Conservation (phyloP, 2,797 vertebrate genomes). For the Eulemur albifrons region DNA sequence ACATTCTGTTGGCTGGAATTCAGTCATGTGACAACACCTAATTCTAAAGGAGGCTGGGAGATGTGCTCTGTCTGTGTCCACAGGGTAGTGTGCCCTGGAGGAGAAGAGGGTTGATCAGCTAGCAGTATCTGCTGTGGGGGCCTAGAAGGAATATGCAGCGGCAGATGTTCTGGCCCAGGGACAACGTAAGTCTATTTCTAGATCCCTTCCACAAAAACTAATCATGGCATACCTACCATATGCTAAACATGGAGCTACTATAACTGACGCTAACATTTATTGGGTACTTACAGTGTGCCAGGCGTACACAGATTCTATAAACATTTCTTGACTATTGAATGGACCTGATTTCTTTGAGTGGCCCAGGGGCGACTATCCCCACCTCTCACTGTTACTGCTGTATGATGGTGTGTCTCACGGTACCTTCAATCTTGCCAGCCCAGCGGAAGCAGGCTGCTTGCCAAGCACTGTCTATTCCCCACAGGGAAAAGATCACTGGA, state of each 20-base stretch:
- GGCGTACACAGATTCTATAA: background rate
- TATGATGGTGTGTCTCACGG: background rate
- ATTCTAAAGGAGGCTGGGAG: background rate
- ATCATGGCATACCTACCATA: background rate
- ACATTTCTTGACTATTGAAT: background rate
- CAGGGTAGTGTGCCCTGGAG: background rate
- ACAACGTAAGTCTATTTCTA: background rate
- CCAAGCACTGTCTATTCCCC: background rate
- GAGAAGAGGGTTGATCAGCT: background rate
- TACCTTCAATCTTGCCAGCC: background rate
- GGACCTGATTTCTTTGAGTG: background rate
- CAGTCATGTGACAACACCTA: background rate
- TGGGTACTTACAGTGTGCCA: background rate
- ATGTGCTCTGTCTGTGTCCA: background rate
- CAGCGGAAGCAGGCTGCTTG: background rate
- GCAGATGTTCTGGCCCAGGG: background rate
- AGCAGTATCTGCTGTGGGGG: background rate
- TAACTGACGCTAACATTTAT: background rate
- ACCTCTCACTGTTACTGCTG: background rate
- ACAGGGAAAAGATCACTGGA: background rate
- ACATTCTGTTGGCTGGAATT: background rate
- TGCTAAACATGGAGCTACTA: background rate
- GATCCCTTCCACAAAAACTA: background rate
- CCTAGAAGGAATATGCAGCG: background rate
- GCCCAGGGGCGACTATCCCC: background rate